Conservation (phyloP, 2,888 invertebrate species). For the Ditylenchus weischeri region DNA sequence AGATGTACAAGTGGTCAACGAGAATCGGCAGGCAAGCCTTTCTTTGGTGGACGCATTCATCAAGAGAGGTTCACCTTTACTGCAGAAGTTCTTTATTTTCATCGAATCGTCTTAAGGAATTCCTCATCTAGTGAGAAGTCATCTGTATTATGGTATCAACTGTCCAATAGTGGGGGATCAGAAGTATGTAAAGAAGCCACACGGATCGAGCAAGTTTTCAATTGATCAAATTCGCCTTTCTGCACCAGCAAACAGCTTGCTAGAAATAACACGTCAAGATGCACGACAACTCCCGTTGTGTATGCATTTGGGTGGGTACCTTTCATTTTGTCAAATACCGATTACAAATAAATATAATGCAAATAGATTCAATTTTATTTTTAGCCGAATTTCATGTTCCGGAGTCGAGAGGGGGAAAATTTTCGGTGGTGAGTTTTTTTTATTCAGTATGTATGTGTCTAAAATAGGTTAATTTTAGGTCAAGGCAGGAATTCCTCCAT, state of each 20-base stretch:
- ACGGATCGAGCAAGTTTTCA: not conserved
- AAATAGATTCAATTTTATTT: not conserved
- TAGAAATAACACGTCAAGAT: no score
- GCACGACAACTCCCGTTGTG: constrained; percentile 37
- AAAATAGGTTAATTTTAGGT: not conserved
- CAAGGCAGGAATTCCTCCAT: constrained; percentile 22
- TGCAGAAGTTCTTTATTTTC: not conserved
- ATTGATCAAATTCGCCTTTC: constrained; percentile 1
- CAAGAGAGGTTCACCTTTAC: constrained; percentile 10
- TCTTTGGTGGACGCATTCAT: constrained; percentile 35
- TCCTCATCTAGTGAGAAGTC: constrained; percentile 33
- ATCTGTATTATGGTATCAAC: constrained; percentile 37
- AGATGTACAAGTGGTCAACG: constrained; percentile 27
- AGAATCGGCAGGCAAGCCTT: constrained; percentile 16
- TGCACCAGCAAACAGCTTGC: not conserved
- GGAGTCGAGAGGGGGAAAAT: constrained; percentile 5
- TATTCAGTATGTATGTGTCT: no score
- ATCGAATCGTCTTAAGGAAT: constrained; percentile 11
- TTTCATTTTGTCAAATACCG: not conserved
- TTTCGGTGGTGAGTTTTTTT: not conserved
- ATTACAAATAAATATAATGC: not conserved
- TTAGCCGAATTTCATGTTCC: constrained; percentile 5
- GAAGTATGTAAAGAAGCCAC: constrained; percentile 30
- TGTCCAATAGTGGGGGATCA: constrained; percentile 40
- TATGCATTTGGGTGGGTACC: constrained; percentile 32